phyloP scores from a whole-genome alignment of 2,797 vertebrate genomes.

The Monodelphis domestica region DNA sequence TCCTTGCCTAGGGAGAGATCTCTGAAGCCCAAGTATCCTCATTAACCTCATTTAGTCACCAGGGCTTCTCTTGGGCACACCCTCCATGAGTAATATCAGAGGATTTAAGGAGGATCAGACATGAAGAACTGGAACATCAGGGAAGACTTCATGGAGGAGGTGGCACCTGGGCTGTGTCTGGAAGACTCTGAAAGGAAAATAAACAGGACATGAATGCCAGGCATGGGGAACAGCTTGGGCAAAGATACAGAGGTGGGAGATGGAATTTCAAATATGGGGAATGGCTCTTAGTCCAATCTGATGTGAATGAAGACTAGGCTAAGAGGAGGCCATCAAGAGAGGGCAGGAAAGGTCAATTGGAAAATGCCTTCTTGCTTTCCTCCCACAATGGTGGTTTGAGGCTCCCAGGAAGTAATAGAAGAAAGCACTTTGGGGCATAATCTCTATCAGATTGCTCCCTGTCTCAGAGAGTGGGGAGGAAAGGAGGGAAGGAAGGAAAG shows the following conservation, averaged over 20 bases:
- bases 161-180: neutral
- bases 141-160: neutral
- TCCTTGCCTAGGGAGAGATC: neutral
- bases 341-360: neutral
- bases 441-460: too few relatives aligned
- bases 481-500: too few relatives aligned
- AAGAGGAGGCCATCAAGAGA: neutral
- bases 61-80: neutral
- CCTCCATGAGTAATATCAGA: neutral
- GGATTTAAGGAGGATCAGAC: neutral
- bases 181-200: neutral
- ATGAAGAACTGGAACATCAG: neutral
- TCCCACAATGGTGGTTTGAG: neutral
- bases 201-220: neutral
- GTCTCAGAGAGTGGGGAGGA: too few relatives aligned
- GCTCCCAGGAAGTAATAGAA: neutral
- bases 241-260: neutral
- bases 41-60: neutral
- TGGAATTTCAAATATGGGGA: neutral
- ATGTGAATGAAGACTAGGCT: neutral
- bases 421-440: neutral
- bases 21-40: neutral
- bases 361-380: neutral
- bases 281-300: neutral
- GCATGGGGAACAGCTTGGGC: neutral